Conservation (phyloP, 2,113 vertebrate genomes). For the Echinops telfairi region DNA sequence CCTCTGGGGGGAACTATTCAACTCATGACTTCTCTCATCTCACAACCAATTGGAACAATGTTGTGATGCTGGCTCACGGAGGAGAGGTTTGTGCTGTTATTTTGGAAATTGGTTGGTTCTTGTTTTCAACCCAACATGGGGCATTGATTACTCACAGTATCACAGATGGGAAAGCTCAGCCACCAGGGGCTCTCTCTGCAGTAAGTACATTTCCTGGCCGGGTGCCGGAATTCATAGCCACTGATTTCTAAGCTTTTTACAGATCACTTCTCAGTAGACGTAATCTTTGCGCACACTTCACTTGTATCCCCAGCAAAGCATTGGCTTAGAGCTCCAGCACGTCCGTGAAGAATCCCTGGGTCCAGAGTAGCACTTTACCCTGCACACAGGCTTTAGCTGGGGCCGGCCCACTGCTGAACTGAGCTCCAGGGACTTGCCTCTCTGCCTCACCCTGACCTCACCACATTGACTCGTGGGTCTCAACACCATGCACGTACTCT, state of each 20-base stretch:
- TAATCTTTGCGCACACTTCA: not conserved
- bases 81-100: not conserved
- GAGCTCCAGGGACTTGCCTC: not conserved
- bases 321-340: not conserved
- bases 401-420: not conserved
- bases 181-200: not conserved
- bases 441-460: no score
- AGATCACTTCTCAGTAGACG: not conserved
- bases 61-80: not conserved
- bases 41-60: no score
- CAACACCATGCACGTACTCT: no score
- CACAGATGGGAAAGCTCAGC: not conserved
- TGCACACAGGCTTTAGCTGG: not conserved
- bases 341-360: not conserved
- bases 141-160: slow-evolving; percentile 21
- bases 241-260: slow-evolving; percentile 14
- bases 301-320: not conserved
- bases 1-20: not conserved
- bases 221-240: not conserved
- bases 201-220: not conserved
- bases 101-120: not conserved
- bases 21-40: not conserved
- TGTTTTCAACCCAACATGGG: not conserved
- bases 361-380: not conserved
- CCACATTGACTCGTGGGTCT: no score